Evolutionary conservation across 2,888 invertebrate genomes (phyloP), one percentile per base, ranked within the genome.

Genomic region (Sinohyriopsis cumingii): DNA sequence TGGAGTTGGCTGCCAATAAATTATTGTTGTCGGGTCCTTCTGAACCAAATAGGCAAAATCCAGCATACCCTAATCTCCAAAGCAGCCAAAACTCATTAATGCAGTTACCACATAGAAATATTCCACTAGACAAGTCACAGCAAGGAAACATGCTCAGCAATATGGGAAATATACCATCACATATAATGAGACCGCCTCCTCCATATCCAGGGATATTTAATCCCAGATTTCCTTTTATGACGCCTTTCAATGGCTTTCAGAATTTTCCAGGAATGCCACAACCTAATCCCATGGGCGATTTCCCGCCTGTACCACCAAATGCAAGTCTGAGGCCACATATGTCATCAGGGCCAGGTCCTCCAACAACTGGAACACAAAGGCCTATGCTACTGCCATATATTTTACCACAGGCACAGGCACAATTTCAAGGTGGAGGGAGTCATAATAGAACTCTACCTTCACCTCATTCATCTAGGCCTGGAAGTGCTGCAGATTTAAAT

Each of bases 1-100:
- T 86, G 67, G 85, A 86, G 70, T 73, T 82, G 6, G 76, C 81
- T 5, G 75, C 77, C n/a, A 77, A 45, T 15, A 71, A 68, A 59
- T 56, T 55, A 19, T 33, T 63, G 18, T 45, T 55, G 24, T 54
- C 53, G 20, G 20, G 20, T 18, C 22, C 6, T 18, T 25, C 56
- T 54, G 55, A 64, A 24, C 20, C 25, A 24, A 53, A 18, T 54
- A 53, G 20, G n/a, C 24, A 45, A 22, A 33, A 25, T 19, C 5
- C 55, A n/a, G 19, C 61, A 7, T 67, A 55, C 55, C 53, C 55
- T 28, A n/a, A 55, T 55, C 64, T n/a, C 19, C 25, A 22, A 18
- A 55, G 54, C 25, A 64, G 54, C 25, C 63, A 63, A 6, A 63
- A 19, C 24, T 25, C 63, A n/a, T 33, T 33, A 33, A 24, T 55